Percentiles rank a stretch among this genome's conserved stretches.
phyloP scores from a whole-genome alignment of 2,888 invertebrate species.

The Ormyrus thymus region DNA sequence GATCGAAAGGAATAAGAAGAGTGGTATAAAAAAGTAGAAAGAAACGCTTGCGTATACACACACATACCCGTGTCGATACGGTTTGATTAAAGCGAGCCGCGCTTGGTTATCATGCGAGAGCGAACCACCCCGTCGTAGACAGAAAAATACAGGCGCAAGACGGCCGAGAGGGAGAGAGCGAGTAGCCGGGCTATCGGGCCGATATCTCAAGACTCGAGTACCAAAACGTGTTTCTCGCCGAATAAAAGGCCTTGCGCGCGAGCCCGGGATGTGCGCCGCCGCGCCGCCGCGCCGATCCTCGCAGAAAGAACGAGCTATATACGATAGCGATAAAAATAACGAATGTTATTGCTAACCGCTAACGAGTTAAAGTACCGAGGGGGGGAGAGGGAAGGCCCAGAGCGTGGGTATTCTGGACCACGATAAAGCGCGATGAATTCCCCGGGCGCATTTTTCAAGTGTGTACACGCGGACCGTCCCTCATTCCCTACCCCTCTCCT shows the following conservation, averaged over 20 bases:
- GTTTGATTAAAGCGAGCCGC: conserved; percentile 41
- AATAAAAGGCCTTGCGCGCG: conserved; percentile 67
- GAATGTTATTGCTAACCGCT: conserved; percentile 73
- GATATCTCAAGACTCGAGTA: conserved; percentile 71
- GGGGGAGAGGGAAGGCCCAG: conserved; percentile 28
- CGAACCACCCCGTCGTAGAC: background rate
- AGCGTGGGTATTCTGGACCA: conserved; percentile 65
- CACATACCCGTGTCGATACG: conserved; percentile 22
- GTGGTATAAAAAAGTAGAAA: background rate
- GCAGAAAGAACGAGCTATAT: background rate
- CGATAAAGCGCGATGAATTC: conserved; percentile 61
- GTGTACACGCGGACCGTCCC: conserved; percentile 25
- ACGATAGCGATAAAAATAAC: conserved; percentile 72
- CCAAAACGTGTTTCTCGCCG: conserved; percentile 72
- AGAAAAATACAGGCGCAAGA: conserved; percentile 8
- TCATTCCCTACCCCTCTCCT: conserved; percentile 35
- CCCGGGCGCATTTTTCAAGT: conserved; percentile 43
- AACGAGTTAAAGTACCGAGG: conserved; percentile 68
- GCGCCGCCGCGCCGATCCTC: background rate
- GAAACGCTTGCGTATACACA: background rate
- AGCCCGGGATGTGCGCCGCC: conserved; percentile 50
- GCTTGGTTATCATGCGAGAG: conserved; percentile 26
- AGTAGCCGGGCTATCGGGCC: conserved; percentile 41
- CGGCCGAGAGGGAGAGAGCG: background rate
- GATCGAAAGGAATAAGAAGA: background rate